phyloP scores from a whole-genome alignment of 2,797 vertebrate genomes.

The Sebastes dallii region DNA sequence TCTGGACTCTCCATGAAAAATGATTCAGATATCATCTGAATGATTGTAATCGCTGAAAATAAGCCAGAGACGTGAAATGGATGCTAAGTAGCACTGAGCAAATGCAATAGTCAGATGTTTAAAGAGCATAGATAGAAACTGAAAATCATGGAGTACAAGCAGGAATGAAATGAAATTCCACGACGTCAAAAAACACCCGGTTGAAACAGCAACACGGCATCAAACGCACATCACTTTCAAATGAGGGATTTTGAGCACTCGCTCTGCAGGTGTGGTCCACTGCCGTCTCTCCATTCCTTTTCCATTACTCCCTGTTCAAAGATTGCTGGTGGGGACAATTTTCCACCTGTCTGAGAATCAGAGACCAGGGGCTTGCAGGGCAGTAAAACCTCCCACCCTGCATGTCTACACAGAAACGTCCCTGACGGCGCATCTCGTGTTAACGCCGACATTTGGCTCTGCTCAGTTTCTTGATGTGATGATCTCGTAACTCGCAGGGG shows the following conservation, averaged over 20 bases:
- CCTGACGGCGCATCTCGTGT: not conserved
- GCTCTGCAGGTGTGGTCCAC: conserved; percentile 20
- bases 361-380: conserved; percentile 21
- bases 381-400: conserved; percentile 27
- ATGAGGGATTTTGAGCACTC: conserved; percentile 12
- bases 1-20: not conserved
- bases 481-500: conserved; percentile 12
- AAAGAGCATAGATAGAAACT: not conserved
- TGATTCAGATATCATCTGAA: not conserved
- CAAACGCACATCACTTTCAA: conserved; percentile 7
- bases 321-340: conserved; percentile 63
- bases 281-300: conserved; percentile 24
- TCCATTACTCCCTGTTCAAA: conserved; percentile 49
- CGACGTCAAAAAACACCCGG: not conserved
- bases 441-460: conserved; percentile 4
- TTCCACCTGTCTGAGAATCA: conserved; percentile 64
- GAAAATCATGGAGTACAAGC: not conserved
- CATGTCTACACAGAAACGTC: conserved; percentile 15
- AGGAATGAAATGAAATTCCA: not conserved
- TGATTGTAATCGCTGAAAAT: not conserved
- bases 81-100: not conserved
- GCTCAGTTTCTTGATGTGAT: conserved; percentile 15
- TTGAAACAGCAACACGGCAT: not conserved
- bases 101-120: not conserved
- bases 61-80: not conserved